Base-by-base conservation (phyloP, 2,888 invertebrate genomes). In the Thelaira solivaga region DNA sequence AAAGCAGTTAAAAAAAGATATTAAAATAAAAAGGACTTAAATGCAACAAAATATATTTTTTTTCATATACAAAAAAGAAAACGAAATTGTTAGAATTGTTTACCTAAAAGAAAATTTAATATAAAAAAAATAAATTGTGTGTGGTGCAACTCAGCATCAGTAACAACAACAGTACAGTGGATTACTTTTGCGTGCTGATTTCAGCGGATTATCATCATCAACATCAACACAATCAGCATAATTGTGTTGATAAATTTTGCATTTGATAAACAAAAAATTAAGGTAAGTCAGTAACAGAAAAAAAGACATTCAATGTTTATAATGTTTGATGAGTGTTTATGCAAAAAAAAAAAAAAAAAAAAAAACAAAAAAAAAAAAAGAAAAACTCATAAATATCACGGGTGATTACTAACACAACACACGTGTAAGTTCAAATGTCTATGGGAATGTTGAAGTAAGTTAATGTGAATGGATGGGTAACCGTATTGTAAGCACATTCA, bases 61-160 rank as follows among this genome's bases (percentile, higher is more conserved):
- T 49, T n/a, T n/a, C n/a, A 39, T 53, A 45, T 49, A 69, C n/a
- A n/a, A n/a, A n/a, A n/a, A n/a, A n/a, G n/a, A 39, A 29, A 29
- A 18, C 16, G 3, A 34, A 62, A 29, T 53, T 71, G 69, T 69
- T 61, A 61, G 31, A 69, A 69, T 69, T 69, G 69, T 69, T 69
- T 69, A 69, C 49, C 31, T 73, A 65, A 45, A 51, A 49, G 8
- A 51, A 41, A 49, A 26, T 26, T 34, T 36, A 45, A 29, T 51
- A 20, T 26, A 18, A 13, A 18, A 24, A 45, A 51, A 34, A 75
- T 53, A 55, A 49, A 36, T 34, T 55, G 16, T 47, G 49, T 51
- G 57, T 49, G 24, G 31, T 24, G 11, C 13, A 51, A 34, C 20
- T 41, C 39, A 61, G 41, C 20, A 1, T 20, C 24, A n/a, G n/a